These are phyloP conservation scores for Coremacera marginata DNA, from an alignment of 2,888 invertebrate species.

Conservation along the genomic window DNA sequence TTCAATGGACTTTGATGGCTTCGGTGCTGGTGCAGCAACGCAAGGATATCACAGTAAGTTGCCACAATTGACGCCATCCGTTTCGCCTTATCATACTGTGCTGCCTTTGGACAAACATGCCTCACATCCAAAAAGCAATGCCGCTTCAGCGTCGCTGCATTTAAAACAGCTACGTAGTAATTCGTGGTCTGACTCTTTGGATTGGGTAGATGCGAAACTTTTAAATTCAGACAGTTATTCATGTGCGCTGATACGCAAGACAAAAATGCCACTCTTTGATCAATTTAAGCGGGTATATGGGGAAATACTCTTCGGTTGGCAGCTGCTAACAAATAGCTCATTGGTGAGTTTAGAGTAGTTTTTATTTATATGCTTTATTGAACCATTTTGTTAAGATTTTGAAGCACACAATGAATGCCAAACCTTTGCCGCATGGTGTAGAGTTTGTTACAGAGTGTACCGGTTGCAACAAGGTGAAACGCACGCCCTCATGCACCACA, in stretches of 20 bases:
- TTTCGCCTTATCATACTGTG: constrained; percentile 89
- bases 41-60: constrained; percentile 46
- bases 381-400: constrained; percentile 71
- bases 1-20: constrained; percentile 40
- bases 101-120: constrained; percentile 83
- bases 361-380: background rate
- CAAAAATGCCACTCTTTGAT: constrained; percentile 74
- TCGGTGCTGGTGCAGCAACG: constrained; percentile 43
- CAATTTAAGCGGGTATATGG: constrained; percentile 89
- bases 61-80: constrained; percentile 74
- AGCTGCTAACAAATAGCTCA: constrained; percentile 82
- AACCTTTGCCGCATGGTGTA: constrained; percentile 74
- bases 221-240: constrained; percentile 56
- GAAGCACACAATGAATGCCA: constrained; percentile 72
- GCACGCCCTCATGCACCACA: constrained; percentile 77
- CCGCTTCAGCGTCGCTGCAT: constrained; percentile 74
- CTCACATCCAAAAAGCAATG: constrained; percentile 41
- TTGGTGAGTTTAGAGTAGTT: constrained; percentile 55
- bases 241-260: constrained; percentile 62
- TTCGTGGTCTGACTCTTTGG: constrained; percentile 89
- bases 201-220: constrained; percentile 67
- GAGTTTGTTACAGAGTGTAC: constrained; percentile 82
- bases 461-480: constrained; percentile 76
- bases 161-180: constrained; percentile 82
- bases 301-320: constrained; percentile 89